Conservation (phyloP, 2,888 invertebrate genomes). For the Apamea sordens region DNA sequence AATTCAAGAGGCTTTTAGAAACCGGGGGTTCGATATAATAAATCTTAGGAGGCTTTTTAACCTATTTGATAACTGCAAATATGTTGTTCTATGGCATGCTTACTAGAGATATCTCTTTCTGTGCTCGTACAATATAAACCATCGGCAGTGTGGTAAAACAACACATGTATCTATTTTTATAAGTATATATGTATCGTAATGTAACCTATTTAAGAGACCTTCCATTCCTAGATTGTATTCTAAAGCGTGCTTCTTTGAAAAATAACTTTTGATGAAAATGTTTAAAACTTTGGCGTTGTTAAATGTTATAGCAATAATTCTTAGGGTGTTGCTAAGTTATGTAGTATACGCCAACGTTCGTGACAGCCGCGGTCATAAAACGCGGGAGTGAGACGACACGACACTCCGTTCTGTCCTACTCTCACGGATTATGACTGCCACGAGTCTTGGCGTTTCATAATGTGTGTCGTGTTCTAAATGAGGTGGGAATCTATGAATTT, state of each 20-base stretch:
- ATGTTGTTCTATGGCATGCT: neutral
- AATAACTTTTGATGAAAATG: constrained; percentile 14
- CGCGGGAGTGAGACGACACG: neutral
- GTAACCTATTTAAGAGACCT: constrained; percentile 26
- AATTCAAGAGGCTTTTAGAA: neutral
- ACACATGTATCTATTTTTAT: constrained; percentile 44
- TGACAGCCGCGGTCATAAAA: neutral
- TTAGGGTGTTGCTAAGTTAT: constrained; percentile 18
- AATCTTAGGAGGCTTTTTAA: neutral
- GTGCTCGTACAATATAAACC: constrained; percentile 22
- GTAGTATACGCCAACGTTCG: neutral
- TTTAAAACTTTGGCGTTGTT: constrained; percentile 24
- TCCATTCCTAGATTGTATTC: constrained; percentile 28
- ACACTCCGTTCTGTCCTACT: neutral
- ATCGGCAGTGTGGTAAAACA: constrained; percentile 7
- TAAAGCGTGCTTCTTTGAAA: constrained; percentile 26
- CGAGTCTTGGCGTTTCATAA: neutral
- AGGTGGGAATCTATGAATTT: constrained; percentile 57
- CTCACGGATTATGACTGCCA: neutral
- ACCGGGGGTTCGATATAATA: neutral
- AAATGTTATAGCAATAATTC: constrained; percentile 31
- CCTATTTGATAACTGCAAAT: neutral
- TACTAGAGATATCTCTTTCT: constrained; percentile 12
- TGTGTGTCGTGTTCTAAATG: constrained; percentile 9
- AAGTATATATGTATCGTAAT: constrained; percentile 17